These are phyloP conservation scores for Caloenas nicobarica DNA, from an alignment of 2,113 vertebrate genomes.

Conservation along the genomic window DNA sequence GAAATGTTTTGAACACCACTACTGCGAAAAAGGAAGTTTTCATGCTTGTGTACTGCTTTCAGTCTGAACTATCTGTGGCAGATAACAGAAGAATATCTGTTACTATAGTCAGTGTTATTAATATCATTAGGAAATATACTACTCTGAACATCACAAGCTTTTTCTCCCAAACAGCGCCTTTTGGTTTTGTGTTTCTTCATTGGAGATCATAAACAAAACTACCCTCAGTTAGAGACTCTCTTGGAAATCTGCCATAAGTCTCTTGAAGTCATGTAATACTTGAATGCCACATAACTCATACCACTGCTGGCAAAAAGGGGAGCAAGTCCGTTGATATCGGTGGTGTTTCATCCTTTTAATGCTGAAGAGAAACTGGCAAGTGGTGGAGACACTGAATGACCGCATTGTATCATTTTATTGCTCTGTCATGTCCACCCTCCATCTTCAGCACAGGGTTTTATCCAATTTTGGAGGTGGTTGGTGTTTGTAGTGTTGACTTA, in stretches of 20 bases:
- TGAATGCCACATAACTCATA: not conserved
- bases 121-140: not conserved
- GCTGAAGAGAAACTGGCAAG: not conserved
- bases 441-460: not conserved
- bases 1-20: not conserved
- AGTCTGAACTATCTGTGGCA: not conserved
- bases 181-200: not conserved
- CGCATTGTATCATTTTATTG: not conserved
- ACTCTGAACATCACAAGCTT: not conserved
- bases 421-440: not conserved
- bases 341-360: not conserved
- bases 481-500: not conserved
- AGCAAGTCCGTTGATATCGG: fast-evolving
- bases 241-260: not conserved
- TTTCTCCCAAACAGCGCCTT: not conserved
- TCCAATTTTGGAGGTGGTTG: not conserved
- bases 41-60: not conserved
- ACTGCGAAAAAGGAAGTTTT: not conserved
- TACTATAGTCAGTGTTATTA: not conserved
- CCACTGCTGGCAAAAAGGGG: not conserved
- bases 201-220: not conserved
- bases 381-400: not conserved
- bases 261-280: not conserved
- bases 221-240: not conserved
- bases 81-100: not conserved